Evolutionary conservation across 2,113 vertebrate genomes (phyloP).

Genomic region (Phalacrocorax aristotelis): DNA sequence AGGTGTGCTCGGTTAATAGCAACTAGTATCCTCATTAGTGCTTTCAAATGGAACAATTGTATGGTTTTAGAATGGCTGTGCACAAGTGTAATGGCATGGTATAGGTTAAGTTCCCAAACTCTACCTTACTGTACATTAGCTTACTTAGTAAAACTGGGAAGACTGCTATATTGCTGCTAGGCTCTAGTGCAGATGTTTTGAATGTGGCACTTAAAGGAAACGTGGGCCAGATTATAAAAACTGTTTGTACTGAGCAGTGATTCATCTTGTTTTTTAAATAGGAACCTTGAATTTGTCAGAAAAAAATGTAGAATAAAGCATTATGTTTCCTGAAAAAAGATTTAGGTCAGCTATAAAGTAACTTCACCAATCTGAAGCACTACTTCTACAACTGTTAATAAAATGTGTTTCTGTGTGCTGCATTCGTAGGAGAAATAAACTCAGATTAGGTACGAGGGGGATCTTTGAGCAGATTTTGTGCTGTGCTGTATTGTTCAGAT

Average conservation of each 20-base stretch:
- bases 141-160: not conserved
- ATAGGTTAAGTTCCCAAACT: not conserved
- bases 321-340: not conserved
- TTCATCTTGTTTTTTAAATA: not conserved
- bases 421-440: not conserved
- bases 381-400: not conserved
- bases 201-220: not conserved
- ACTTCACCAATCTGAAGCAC: not conserved
- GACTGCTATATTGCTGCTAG: not conserved
- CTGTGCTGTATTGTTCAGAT: not conserved
- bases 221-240: not conserved
- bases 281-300: accelerated
- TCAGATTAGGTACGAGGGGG: not conserved
- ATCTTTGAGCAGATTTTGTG: not conserved
- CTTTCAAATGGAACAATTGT: not conserved
- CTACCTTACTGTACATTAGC: not conserved
- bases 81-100: not conserved
- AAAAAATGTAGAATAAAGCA: not conserved
- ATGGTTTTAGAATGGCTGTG: not conserved
- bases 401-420: not conserved
- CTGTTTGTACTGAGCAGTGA: not conserved
- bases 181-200: not conserved
- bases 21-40: not conserved
- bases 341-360: not conserved
- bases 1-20: not conserved